These are phyloP conservation scores for Calameuta filiformis DNA, from an alignment of 2,888 invertebrate species.

Conservation along the genomic window DNA sequence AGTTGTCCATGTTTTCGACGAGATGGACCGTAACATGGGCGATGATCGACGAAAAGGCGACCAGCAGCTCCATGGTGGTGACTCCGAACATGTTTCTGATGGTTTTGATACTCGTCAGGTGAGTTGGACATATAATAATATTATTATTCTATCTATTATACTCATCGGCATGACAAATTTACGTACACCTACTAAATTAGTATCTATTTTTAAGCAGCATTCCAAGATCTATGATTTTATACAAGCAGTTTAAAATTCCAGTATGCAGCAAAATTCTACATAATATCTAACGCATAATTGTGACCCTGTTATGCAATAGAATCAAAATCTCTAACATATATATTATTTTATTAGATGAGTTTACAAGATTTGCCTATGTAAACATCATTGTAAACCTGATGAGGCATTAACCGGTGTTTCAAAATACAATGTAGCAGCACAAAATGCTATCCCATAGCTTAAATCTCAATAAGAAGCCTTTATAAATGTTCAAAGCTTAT, in stretches of 20 bases:
- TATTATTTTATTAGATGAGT: background rate
- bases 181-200: background rate
- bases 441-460: background rate
- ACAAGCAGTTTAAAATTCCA: too few relatives aligned
- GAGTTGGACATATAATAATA: conserved; percentile 12
- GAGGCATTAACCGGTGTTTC: background rate
- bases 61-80: conserved; percentile 43
- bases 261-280: too few relatives aligned
- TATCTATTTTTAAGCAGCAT: background rate
- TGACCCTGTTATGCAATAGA: too few relatives aligned
- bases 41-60: conserved; percentile 60
- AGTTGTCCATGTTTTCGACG: conserved; percentile 64
- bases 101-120: conserved; percentile 61
- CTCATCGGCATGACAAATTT: background rate
- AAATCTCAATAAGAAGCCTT: background rate
- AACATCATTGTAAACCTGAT: background rate
- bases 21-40: conserved; percentile 63
- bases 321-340: background rate
- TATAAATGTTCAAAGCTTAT: background rate
- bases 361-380: background rate
- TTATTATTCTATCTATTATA: background rate
- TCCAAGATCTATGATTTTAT: background rate
- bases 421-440: background rate
- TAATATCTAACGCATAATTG: too few relatives aligned
- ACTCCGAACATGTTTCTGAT: conserved; percentile 55